Evolutionary conservation across 2,797 vertebrate species (phyloP), one percentile per base, ranked within the genome.

Genomic region (Coregonus ussuriensis): DNA sequence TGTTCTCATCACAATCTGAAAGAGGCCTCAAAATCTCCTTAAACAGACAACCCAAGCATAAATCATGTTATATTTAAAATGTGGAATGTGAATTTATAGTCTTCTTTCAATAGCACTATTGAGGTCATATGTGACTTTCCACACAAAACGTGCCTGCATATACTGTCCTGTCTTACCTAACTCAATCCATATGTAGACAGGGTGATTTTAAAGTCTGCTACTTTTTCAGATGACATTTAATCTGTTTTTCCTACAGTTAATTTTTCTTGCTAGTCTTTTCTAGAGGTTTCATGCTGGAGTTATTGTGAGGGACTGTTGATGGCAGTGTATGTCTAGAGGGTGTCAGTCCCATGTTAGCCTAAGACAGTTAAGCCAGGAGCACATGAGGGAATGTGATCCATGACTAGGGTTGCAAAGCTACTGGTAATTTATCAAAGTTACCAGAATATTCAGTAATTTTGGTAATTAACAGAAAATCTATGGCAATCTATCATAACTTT

Each of bases 301-400:
- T 25, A 47, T 41, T 21, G 5, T 21, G 29, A 7, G 11, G 16
- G 35, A 47, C 9, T 14, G 18, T 5, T 74, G n/a, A 65, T 5
- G 51, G 59, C n/a, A 56, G 25, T 56, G 74, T 18, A 54, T 68
- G 65, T 33, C 31, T 25, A 33, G 31, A 16, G 53, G 53, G 13
- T 33, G 18, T 78, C 70, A 56, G 29, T 56, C 51, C 35, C 15
- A 67, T 53, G 53, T 41, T 9, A 69, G 33, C 51, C 29, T 3
- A 37, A n/a, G 15, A 25, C 41, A 29, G 31, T 35, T 9, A 69
- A 71, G 37, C 29, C 37, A 31, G 13, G 18, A 53, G 14, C 56
- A 67, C 72, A 71, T 54, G 70, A 66, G 70, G 67, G 73, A 82
- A 82, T 70, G 69, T 66, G 74, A 77, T 74, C 62, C 65, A 67